A percentile compares a stretch with the other conserved stretches of the same genome.
Evolutionary conservation across 2,888 invertebrate genomes (phyloP).

Genomic region (Lycocerus yunnanus): DNA sequence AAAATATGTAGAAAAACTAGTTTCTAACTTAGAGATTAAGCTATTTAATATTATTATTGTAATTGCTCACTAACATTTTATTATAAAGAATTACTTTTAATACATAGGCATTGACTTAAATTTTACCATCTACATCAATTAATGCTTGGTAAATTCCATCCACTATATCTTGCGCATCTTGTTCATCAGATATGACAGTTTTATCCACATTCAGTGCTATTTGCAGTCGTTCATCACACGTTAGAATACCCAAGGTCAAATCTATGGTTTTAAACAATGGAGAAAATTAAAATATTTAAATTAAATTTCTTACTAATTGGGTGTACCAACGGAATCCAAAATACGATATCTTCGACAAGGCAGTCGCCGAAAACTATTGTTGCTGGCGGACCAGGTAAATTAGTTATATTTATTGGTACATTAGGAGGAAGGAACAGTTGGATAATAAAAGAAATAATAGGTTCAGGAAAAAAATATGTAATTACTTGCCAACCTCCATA

Average conservation of each 20-base stretch:
- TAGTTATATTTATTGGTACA: not conserved
- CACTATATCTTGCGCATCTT: slow-evolving; percentile 53
- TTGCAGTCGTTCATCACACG: slow-evolving; percentile 58
- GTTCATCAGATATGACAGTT: slow-evolving; percentile 51
- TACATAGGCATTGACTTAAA: not conserved
- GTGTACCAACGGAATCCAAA: slow-evolving; percentile 58
- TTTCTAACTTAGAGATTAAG: too few relatives aligned
- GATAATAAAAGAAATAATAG: not conserved
- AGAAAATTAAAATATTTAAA: not conserved
- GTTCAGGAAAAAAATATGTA: not conserved
- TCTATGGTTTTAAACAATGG: slow-evolving; percentile 44
- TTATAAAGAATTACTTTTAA: too few relatives aligned
- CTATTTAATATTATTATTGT: too few relatives aligned
- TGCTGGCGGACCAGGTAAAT: not conserved
- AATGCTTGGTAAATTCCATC: slow-evolving; percentile 10
- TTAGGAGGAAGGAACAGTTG: rapidly evolving
- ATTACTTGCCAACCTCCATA: not conserved
- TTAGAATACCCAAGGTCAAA: slow-evolving; percentile 58
- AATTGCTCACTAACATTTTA: too few relatives aligned
- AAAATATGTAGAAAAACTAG: too few relatives aligned
- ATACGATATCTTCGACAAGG: slow-evolving; percentile 57
- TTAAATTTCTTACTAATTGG: not conserved
- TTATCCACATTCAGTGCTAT: slow-evolving; percentile 58
- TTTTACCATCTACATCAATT: not conserved
- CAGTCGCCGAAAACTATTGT: not conserved